A percentile compares a stretch with the other conserved stretches of the same genome.
phyloP scores from a whole-genome alignment of 2,113 vertebrate species.

The Myxocyprinus asiaticus region DNA sequence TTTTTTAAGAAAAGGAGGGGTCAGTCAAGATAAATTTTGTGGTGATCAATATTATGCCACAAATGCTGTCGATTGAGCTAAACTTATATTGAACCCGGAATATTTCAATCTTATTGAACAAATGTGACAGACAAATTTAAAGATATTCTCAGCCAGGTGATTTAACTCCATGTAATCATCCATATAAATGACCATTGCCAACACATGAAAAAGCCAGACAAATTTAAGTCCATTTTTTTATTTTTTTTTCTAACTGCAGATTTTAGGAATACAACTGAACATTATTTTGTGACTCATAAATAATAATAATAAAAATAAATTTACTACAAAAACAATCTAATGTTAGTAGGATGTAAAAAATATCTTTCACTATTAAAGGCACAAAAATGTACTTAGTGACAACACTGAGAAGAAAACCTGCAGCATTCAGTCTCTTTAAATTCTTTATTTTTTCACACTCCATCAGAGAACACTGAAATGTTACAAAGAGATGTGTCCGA shows the following conservation, averaged over 20 bases:
- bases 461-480: conserved; percentile 97
- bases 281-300: conserved; percentile 98
- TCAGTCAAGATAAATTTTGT: too few species aligned
- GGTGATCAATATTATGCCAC: too few species aligned
- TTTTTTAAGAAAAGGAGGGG: too few species aligned
- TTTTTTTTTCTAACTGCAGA: conserved; percentile 96
- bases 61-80: too few species aligned
- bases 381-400: conserved; percentile 98
- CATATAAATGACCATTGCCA: neutral
- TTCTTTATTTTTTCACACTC: conserved; percentile 81
- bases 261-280: conserved; percentile 98
- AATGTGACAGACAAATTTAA: too few species aligned
- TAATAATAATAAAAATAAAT: conserved; percentile 77
- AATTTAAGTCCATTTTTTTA: conserved; percentile 75
- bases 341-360: conserved; percentile 97
- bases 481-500: conserved; percentile 94
- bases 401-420: conserved; percentile 97
- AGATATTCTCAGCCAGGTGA: too few species aligned
- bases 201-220: conserved; percentile 62
- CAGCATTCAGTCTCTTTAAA: conserved; percentile 90
- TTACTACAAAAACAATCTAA: conserved; percentile 98
- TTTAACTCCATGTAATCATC: neutral
- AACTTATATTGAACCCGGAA: too few species aligned
- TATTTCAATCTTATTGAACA: too few species aligned
- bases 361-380: conserved; percentile 97